Evolutionary conservation across 2,113 vertebrate genomes (phyloP), one percentile per base, ranked within the genome.

Genomic region (Rhizomys pruinosus): DNA sequence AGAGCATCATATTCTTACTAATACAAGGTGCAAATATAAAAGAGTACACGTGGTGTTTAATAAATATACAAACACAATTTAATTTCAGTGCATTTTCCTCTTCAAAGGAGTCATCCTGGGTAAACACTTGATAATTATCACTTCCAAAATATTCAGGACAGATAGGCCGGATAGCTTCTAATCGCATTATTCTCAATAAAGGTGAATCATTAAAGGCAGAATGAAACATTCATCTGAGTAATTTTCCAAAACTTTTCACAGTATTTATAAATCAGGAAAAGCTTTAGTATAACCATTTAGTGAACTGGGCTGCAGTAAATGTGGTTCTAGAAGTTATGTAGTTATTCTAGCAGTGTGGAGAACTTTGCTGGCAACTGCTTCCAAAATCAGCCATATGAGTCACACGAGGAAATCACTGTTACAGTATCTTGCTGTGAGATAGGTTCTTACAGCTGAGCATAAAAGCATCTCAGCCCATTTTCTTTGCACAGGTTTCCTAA

Each of bases 361-460:
- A 92, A 79, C 44, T 87, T 81, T 80, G 73, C 64, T 93, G 84
- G 57, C 74, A 95, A 68, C 52, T 91, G 72, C 66, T 57, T 82
- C 74, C 61, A 71, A 71, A 94, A 86, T 87, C 42, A 71, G 37
- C 23, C 86, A 20, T 94, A 88, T 95, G 87, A 96, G 89, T 92
- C 94, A 96, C 90, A 84, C 59, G 94, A 85, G 80, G 66, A 91
- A 97, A 96, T 97, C 59, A 93, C 80, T 87, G 76, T 84, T 87
- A 92, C 55, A 94, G 95, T 84, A 91, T 71, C 84, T 93, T 84
- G 44, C 39, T 71, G 76, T 91, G 95, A 93, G 76, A 87, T 95
- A 86, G 80, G 61, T 95, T 93, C 71, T 79, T 89, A 89, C 16
- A 92, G 64, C 71, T 89, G 80, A 80, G 44, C 61, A 78, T 66